Evolutionary conservation across 1,140 invertebrate species (phyloP).

Genomic region (Andricus grossulariae): DNA sequence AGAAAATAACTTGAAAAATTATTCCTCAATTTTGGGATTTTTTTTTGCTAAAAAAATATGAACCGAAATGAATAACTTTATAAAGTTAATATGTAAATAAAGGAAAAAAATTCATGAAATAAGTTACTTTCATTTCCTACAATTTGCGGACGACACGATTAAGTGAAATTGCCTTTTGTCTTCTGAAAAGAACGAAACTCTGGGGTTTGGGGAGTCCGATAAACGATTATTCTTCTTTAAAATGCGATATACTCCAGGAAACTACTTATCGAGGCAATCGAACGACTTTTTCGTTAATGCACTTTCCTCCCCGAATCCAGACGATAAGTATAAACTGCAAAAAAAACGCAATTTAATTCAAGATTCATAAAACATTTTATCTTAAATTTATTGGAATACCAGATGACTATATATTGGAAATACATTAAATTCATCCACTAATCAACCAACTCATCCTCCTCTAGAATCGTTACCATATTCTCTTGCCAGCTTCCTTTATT

Average conservation of each 20-base stretch:
- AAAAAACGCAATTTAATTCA: background rate
- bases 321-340: background rate
- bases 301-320: background rate
- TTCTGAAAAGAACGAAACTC: background rate
- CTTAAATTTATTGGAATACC: too few relatives aligned
- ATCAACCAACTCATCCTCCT: too few relatives aligned
- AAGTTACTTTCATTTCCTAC: background rate
- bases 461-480: too few relatives aligned
- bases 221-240: background rate
- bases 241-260: background rate
- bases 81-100: background rate
- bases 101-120: background rate
- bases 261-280: background rate
- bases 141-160: background rate
- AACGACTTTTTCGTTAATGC: background rate
- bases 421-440: background rate
- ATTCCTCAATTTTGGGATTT: too few relatives aligned
- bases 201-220: background rate
- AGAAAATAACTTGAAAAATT: too few relatives aligned
- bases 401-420: too few relatives aligned
- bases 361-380: too few relatives aligned
- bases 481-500: too few relatives aligned
- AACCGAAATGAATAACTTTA: too few relatives aligned
- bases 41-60: too few relatives aligned
- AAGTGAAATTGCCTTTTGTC: background rate